Evolutionary conservation across 2,797 vertebrate genomes (phyloP), one percentile per base, ranked within the genome.

Genomic region (Anguilla obscura): DNA sequence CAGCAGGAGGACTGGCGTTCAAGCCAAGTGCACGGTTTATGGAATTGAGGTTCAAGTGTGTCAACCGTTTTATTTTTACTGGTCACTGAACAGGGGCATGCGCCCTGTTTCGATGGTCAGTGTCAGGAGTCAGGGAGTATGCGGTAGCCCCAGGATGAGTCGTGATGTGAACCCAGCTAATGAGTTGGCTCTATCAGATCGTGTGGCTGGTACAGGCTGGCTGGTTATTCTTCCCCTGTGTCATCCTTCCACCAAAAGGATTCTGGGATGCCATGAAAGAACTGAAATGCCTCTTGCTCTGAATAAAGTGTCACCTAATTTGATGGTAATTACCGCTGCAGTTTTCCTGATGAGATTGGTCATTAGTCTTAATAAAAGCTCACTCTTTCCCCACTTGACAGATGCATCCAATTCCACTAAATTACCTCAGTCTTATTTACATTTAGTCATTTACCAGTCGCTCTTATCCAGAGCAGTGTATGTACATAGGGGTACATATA

Each of bases 131-230:
- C 90, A 12, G 92, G 91, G 85, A 89, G 80, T 74, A 14, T 74
- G 27, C 12, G 40, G 30, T 33, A 58, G 30, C 56, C 71, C 30
- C 33, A 30, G 66, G 84, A 16, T 14, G 9, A 74, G 69, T 9
- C 66, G 24, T 10, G 27, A n/a, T 24, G 27, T 71, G 66, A 90
- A 87, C 69, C 89, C 86, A 90, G 93, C 94, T 93, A 94, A 94
- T 94, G 87, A 91, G 69, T 52, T 88, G 27, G 9, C 54, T 50
- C 4, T 27, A 60, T 48, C 82, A 56, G 50, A 24, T 21, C 21
- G 30, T 27, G 24, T 71, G 18, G 16, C 27, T 24, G n/a, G 71
- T 27, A 80, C 0, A 6, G 48, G 30, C 74, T 18, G 3, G 6
- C 56, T 45, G 52, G 52, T 45, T 74, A 54, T 84, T 40, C 24